Conservation (phyloP, 2,113 vertebrate species). For the Anhinga rufa region DNA sequence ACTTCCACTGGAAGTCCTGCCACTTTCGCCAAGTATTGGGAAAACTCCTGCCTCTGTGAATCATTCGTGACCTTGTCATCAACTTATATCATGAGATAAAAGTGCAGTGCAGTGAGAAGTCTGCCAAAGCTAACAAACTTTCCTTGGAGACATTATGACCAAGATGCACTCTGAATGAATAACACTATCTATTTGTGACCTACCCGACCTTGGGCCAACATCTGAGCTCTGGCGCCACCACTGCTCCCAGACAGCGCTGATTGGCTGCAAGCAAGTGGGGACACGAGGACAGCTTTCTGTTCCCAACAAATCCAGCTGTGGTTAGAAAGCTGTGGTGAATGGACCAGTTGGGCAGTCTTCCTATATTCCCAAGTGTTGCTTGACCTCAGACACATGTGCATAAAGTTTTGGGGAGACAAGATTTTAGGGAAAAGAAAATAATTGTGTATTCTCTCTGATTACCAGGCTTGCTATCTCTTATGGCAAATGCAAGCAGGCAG, state of each 20-base stretch:
- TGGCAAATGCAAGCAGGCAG: not conserved
- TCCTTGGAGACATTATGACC: not conserved
- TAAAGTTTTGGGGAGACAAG: not conserved
- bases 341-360: rapidly evolving
- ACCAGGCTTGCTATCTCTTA: not conserved
- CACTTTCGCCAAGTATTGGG: not conserved
- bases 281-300: not conserved
- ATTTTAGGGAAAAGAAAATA: not conserved
- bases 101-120: not conserved
- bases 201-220: not conserved
- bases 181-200: not conserved
- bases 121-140: not conserved
- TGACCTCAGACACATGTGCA: not conserved
- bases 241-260: not conserved
- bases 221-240: not conserved
- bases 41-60: not conserved
- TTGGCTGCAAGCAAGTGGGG: rapidly evolving
- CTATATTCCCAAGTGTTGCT: not conserved
- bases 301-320: not conserved
- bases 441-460: not conserved
- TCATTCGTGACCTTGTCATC: not conserved
- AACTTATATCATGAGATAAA: not conserved
- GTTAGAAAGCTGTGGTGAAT: not conserved
- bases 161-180: not conserved
- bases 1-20: not conserved